Evolutionary conservation across 2,797 vertebrate genomes (phyloP).

Genomic region (Gymnopithys bicolor): DNA sequence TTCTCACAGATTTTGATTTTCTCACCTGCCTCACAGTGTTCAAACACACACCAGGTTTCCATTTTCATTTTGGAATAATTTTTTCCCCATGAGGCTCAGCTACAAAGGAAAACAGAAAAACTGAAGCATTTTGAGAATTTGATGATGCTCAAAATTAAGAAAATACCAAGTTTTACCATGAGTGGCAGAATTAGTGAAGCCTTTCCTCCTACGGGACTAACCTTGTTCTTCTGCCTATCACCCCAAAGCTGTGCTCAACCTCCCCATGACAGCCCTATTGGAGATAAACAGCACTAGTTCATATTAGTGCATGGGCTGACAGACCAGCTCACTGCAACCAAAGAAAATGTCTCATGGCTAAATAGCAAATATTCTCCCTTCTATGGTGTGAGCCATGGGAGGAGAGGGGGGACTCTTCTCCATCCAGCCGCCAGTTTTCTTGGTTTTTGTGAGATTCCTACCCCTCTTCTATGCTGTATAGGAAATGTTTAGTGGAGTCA

Average conservation of each 20-base stretch:
- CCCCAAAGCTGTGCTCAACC: neutral
- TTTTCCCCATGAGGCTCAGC: neutral
- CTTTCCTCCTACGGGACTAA: neutral
- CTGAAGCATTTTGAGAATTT: neutral
- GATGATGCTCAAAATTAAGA: neutral
- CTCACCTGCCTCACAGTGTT: neutral
- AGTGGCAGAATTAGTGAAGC: neutral
- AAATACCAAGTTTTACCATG: neutral
- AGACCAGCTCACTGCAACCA: neutral
- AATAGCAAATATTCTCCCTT: neutral
- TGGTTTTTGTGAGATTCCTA: neutral
- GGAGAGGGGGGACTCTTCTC: neutral
- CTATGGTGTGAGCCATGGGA: neutral
- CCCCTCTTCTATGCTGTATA: neutral
- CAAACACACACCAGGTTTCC: neutral
- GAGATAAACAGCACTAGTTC: neutral
- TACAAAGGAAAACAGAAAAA: neutral
- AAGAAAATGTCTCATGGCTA: neutral
- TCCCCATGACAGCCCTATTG: neutral
- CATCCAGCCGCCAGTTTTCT: neutral
- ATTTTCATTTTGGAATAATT: neutral
- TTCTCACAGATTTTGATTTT: neutral
- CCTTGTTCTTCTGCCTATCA: neutral
- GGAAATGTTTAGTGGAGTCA: neutral
- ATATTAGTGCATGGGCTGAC: neutral